These are phyloP conservation scores for Cephus pulcher DNA, from an alignment of 2,888 invertebrate species.

Conservation along the genomic window DNA sequence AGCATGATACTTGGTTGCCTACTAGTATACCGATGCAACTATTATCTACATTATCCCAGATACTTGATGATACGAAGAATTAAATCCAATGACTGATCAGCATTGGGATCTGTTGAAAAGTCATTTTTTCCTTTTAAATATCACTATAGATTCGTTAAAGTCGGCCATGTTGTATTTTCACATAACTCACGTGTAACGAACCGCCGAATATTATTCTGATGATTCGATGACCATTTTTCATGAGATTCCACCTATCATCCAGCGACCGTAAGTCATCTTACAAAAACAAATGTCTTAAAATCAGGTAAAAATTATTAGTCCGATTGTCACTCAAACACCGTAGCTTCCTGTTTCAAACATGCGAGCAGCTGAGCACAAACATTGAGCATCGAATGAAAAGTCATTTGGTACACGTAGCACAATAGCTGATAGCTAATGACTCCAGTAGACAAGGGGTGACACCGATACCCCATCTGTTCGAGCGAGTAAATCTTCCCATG, in stretches of 20 bases:
- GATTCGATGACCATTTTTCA: not conserved
- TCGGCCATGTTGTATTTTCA: not conserved
- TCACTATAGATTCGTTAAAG: not conserved
- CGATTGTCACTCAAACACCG: not conserved
- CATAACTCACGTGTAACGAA: not conserved
- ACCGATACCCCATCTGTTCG: slow-evolving; percentile 50
- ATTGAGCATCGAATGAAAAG: not conserved
- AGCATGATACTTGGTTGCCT: not conserved
- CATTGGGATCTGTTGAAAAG: not conserved
- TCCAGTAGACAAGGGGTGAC: slow-evolving; percentile 51
- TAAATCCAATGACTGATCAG: not conserved
- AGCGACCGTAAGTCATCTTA: too few relatives aligned
- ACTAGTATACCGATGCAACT: not conserved
- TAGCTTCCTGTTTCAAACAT: not conserved
- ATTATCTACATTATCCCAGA: not conserved
- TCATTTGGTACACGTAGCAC: slow-evolving; percentile 20
- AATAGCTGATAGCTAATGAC: slow-evolving; percentile 47
- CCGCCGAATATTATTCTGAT: not conserved
- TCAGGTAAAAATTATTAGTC: not conserved
- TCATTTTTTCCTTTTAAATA: not conserved
- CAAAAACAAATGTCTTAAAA: not conserved
- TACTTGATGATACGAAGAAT: not conserved
- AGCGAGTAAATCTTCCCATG: slow-evolving; percentile 50
- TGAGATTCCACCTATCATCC: not conserved
- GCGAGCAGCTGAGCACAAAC: not conserved